Evolutionary conservation across 2,888 invertebrate genomes (phyloP).

Genomic region (Netelia inedita): DNA sequence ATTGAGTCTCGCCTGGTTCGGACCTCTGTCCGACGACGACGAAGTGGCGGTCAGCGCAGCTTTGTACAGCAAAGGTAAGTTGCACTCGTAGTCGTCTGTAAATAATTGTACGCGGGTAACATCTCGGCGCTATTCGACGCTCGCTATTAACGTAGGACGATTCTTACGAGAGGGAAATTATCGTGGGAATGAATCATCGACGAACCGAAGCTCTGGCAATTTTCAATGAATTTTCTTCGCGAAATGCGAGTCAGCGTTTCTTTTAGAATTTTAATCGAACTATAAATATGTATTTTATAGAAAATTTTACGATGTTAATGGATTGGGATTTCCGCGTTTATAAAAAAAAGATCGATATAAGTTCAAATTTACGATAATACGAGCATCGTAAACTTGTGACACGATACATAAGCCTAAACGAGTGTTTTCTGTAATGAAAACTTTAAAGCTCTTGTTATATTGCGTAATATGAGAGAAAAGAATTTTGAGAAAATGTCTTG

Average conservation of each 20-base stretch:
- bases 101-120: constrained; percentile 56
- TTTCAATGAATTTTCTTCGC: too few relatives aligned
- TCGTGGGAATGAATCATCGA: constrained; percentile 35
- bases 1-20: constrained; percentile 94
- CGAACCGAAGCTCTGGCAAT: too few relatives aligned
- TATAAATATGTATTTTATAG: too few relatives aligned
- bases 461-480: constrained; percentile 12
- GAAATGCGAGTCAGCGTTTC: too few relatives aligned
- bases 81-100: constrained; percentile 91
- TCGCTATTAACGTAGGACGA: neutral
- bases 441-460: constrained; percentile 12
- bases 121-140: too few relatives aligned
- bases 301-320: too few relatives aligned
- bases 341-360: neutral
- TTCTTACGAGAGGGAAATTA: constrained; percentile 10
- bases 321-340: neutral
- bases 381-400: constrained; percentile 1
- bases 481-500: neutral
- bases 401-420: neutral
- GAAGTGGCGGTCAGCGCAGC: constrained; percentile 93
- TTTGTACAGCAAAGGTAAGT: constrained; percentile 90
- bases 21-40: constrained; percentile 92
- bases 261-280: too few relatives aligned
- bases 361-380: neutral
- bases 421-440: constrained; percentile 39